Evolutionary conservation across 2,888 invertebrate genomes (phyloP).

Genomic region (Augochlorella aurata): DNA sequence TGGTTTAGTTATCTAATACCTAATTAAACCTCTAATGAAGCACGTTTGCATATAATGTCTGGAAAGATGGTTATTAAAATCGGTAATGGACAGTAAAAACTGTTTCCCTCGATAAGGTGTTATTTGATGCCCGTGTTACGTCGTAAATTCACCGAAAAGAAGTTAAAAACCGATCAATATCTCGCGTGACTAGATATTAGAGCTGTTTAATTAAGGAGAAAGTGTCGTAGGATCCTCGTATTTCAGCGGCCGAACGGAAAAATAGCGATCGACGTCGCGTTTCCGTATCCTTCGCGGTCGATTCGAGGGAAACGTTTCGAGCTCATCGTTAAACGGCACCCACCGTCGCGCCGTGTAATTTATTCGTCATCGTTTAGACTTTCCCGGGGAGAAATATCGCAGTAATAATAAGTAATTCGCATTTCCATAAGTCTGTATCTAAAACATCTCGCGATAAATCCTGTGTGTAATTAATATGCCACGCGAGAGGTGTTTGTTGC

Average conservation of each 20-base stretch:
- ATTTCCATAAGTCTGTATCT: background rate
- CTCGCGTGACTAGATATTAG: conserved; percentile 12
- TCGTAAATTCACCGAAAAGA: conserved; percentile 23
- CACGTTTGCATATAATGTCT: conserved; percentile 5
- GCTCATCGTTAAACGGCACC: background rate
- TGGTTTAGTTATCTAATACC: conserved; percentile 28
- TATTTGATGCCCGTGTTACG: conserved; percentile 24
- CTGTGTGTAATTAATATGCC: background rate
- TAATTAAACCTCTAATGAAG: conserved; percentile 36
- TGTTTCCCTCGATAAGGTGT: conserved; percentile 31
- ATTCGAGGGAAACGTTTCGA: background rate
- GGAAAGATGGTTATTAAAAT: conserved; percentile 30
- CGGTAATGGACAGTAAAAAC: conserved; percentile 13
- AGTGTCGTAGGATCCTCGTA: conserved; percentile 38
- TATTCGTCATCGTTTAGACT: background rate
- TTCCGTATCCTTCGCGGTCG: background rate
- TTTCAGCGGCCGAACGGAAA: conserved; percentile 14
- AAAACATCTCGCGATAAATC: background rate
- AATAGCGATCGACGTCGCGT: background rate
- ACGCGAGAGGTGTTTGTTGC: background rate
- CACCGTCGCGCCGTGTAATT: background rate
- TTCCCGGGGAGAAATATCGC: background rate
- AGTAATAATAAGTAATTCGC: background rate
- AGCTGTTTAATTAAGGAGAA: conserved; percentile 48
- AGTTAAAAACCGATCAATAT: conserved; percentile 22